phyloP scores from a whole-genome alignment of 2,797 vertebrate species.

The Pogonophryne albipinna region DNA sequence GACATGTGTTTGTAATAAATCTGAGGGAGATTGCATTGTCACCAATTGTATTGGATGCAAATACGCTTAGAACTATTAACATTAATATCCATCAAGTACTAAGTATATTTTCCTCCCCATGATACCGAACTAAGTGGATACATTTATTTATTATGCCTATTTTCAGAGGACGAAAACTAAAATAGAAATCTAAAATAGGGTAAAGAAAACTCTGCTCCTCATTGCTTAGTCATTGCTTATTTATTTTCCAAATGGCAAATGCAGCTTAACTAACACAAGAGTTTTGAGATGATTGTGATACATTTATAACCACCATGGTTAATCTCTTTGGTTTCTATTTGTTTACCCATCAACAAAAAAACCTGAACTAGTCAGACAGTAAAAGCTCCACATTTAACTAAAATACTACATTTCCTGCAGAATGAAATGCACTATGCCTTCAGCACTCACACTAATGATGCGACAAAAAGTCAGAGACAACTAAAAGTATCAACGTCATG shows the following conservation, averaged over 20 bases:
- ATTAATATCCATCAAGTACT: constrained; percentile 71
- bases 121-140: constrained; percentile 60
- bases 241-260: constrained; percentile 29
- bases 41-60: constrained; percentile 64
- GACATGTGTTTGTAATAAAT: constrained; percentile 60
- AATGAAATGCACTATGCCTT: too few relatives aligned
- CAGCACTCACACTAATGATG: background rate
- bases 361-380: background rate
- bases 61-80: constrained; percentile 65
- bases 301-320: background rate
- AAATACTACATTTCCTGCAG: too few relatives aligned
- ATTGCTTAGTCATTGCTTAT: constrained; percentile 28
- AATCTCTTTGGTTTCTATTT: background rate
- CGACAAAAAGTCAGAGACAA: background rate
- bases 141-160: constrained; percentile 75
- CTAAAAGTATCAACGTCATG: background rate
- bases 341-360: background rate
- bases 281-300: background rate
- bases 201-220: background rate
- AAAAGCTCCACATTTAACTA: background rate
- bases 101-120: constrained; percentile 62
- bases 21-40: constrained; percentile 70
- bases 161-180: constrained; percentile 20
- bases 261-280: background rate
- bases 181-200: constrained; percentile 10